Conservation (phyloP, 92 coral and sea anemone genomes). For the Paramuricea clavata region DNA sequence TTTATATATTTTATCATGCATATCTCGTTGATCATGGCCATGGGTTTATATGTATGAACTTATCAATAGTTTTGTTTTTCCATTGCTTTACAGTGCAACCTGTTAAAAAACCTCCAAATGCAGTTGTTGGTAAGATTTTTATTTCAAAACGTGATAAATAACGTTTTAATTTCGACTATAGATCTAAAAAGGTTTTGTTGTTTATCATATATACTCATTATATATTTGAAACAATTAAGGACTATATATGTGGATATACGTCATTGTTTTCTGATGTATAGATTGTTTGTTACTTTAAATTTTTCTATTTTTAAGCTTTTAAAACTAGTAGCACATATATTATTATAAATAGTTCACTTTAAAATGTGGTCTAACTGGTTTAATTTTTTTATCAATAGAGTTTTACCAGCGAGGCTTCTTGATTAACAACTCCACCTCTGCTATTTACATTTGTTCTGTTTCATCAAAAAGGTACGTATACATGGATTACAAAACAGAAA, state of each 20-base stretch:
- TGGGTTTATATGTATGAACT: no score
- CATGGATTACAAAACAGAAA: not conserved
- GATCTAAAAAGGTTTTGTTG: not conserved
- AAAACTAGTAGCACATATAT: no score
- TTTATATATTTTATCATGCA: no score
- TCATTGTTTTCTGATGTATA: no score
- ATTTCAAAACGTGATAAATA: no score
- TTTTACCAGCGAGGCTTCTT: slow-evolving; percentile 37
- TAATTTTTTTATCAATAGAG: not conserved
- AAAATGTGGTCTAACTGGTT: not conserved
- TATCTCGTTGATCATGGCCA: no score
- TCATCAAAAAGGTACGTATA: slow-evolving; percentile 19
- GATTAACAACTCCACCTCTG: slow-evolving; percentile 25
- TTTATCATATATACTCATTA: not conserved
- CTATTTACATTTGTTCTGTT: slow-evolving; percentile 34
- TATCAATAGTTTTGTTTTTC: not conserved
- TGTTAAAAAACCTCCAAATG: not conserved
- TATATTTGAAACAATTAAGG: not conserved
- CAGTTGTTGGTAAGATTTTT: slow-evolving; percentile 1
- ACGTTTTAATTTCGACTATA: not conserved
- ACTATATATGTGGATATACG: not conserved
- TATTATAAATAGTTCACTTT: no score
- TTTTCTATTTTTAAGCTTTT: no score
- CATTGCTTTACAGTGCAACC: not conserved
- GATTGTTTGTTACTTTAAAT: no score